Conservation (phyloP, 1,140 invertebrate genomes). For the Drosophila athabasca region DNA sequence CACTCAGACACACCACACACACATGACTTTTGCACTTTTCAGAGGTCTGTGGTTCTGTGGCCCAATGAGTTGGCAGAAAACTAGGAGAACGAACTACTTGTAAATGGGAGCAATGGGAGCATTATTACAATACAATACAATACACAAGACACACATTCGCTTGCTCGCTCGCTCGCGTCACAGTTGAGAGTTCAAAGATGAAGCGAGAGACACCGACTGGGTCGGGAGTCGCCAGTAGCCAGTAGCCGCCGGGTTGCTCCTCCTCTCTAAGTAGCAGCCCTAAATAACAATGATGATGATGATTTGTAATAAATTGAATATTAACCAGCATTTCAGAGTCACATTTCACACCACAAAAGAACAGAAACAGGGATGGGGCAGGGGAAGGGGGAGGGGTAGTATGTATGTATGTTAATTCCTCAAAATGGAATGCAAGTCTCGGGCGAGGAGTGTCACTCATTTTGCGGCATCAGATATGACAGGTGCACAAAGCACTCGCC, state of each 20-base stretch:
- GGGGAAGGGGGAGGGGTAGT: too few species aligned
- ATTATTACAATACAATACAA: constrained; percentile 16
- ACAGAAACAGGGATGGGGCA: neutral
- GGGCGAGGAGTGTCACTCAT: constrained; percentile 64
- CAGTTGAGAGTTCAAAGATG: constrained; percentile 74
- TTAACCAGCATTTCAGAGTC: constrained; percentile 64
- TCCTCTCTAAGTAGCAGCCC: constrained; percentile 49
- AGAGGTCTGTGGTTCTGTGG: neutral
- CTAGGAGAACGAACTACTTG: neutral
- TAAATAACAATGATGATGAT: constrained; percentile 47
- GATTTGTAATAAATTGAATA: constrained; percentile 80
- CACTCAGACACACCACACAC: constrained; percentile 2
- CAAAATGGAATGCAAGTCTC: constrained; percentile 12
- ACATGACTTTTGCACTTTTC: constrained; percentile 44
- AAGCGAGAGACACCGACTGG: constrained; percentile 35
- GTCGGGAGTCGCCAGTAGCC: too few species aligned
- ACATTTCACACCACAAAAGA: neutral
- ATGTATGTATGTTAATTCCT: constrained; percentile 56
- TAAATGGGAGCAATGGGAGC: constrained; percentile 28
- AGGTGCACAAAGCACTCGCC: constrained; percentile 55
- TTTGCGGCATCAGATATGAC: constrained; percentile 51
- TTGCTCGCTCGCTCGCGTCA: constrained; percentile 54
- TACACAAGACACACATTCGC: too few species aligned
- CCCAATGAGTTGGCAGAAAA: constrained; percentile 64
- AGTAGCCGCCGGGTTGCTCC: too few species aligned